Conservation (phyloP, 2,113 vertebrate genomes). For the Ancistrus triradiatus region DNA sequence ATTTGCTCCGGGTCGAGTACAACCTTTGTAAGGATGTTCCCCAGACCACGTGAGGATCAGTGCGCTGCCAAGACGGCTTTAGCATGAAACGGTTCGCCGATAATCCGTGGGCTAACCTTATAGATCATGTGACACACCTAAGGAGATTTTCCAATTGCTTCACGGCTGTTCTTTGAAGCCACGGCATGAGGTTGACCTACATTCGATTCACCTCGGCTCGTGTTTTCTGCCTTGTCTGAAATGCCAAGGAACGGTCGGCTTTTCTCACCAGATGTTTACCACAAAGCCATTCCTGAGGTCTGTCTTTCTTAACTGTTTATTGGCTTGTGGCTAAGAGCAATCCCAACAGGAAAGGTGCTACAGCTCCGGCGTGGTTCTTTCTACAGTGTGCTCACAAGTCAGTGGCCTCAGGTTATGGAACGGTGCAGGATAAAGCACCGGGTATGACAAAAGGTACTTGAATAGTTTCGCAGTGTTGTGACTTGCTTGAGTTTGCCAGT, state of each 20-base stretch:
- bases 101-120: not conserved
- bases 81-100: not conserved
- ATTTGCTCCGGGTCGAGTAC: not conserved
- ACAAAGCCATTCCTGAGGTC: slow-evolving; percentile 45
- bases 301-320: slow-evolving; percentile 61
- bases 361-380: not conserved
- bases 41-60: not conserved
- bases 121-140: slow-evolving; percentile 2
- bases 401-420: slow-evolving; percentile 39
- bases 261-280: slow-evolving; percentile 39
- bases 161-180: slow-evolving; percentile 4
- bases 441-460: too few species aligned
- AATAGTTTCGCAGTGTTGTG: too few species aligned
- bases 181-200: not conserved
- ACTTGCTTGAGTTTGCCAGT: too few species aligned
- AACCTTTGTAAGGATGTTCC: not conserved
- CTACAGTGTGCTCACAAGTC: slow-evolving; percentile 29
- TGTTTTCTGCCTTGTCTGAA: not conserved
- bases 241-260: slow-evolving; percentile 45
- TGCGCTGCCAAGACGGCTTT: not conserved
- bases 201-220: too few species aligned
- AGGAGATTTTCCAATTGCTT: not conserved
- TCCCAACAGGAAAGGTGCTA: slow-evolving; percentile 43
- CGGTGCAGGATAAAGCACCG: slow-evolving; percentile 3
- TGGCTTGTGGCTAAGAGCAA: slow-evolving; percentile 52